A percentile compares a stretch with the other conserved stretches of the same genome.
These are phyloP conservation scores for Dinoponera quadriceps DNA, from an alignment of 1,140 invertebrate genomes.

Conservation along the genomic window DNA sequence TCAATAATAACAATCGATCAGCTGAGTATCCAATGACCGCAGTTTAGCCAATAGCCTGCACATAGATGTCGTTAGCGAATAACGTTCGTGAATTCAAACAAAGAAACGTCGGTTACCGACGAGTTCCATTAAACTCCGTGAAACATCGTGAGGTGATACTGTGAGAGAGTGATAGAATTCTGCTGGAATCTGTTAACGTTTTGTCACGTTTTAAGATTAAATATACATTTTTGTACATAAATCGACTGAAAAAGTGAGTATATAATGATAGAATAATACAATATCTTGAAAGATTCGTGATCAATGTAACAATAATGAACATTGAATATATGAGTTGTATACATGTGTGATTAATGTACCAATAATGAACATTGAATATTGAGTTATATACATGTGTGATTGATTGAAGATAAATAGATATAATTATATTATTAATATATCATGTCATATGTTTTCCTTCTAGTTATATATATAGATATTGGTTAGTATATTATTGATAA, in stretches of 20 bases:
- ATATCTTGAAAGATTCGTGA: neutral
- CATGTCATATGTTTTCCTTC: neutral
- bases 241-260: neutral
- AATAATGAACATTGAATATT: neutral
- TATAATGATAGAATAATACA: neutral
- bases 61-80: neutral
- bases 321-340: too few relatives aligned
- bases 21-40: too few relatives aligned
- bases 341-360: too few relatives aligned
- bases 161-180: neutral
- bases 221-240: neutral
- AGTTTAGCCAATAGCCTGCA: too few relatives aligned
- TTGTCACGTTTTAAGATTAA: neutral
- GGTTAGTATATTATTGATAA: constrained; percentile 1
- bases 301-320: neutral
- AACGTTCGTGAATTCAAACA: neutral
- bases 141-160: neutral
- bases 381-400: too few relatives aligned
- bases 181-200: neutral
- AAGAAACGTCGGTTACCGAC: constrained; percentile 20
- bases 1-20: neutral
- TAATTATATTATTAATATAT: neutral
- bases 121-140: neutral
- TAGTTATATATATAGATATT: constrained; percentile 14
- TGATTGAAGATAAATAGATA: neutral